Percentiles rank a stretch among this genome's conserved stretches.
Evolutionary conservation across 2,888 invertebrate genomes (phyloP).

Genomic region (Neria commutata): DNA sequence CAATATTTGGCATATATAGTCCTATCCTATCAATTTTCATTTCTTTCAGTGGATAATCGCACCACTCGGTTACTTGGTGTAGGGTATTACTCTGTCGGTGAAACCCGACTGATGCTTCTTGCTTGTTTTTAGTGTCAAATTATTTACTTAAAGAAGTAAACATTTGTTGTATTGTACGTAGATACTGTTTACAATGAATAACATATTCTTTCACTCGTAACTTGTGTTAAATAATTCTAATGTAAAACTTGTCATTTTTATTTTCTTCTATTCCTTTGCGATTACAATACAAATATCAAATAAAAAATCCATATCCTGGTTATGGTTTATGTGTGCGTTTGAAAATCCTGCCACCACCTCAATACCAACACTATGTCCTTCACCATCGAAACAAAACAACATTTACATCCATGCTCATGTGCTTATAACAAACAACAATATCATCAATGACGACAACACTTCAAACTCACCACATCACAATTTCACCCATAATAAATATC

Average conservation of each 20-base stretch:
- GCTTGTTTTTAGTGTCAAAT: too few species aligned
- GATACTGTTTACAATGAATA: too few species aligned
- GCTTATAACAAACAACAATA: neutral
- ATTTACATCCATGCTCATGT: neutral
- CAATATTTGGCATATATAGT: too few species aligned
- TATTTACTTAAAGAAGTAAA: too few species aligned
- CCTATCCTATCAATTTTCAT: too few species aligned
- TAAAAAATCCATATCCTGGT: constrained; percentile 36
- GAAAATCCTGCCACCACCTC: constrained; percentile 16
- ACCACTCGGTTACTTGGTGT: too few species aligned
- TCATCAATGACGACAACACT: neutral
- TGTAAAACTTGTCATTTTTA: constrained; percentile 37
- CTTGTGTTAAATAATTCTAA: constrained; percentile 36
- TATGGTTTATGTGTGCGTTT: constrained; percentile 43
- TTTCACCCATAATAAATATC: too few species aligned
- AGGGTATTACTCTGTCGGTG: too few species aligned
- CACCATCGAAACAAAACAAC: neutral
- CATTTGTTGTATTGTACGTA: too few species aligned
- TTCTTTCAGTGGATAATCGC: too few species aligned
- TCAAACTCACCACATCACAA: neutral
- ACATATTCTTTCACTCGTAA: neutral
- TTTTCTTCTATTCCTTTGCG: constrained; percentile 42
- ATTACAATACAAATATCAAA: constrained; percentile 27
- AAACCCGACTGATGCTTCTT: too few species aligned
- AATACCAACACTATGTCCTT: neutral